Evolutionary conservation across 2,797 vertebrate species (phyloP).

Genomic region (Dipus sagitta): DNA sequence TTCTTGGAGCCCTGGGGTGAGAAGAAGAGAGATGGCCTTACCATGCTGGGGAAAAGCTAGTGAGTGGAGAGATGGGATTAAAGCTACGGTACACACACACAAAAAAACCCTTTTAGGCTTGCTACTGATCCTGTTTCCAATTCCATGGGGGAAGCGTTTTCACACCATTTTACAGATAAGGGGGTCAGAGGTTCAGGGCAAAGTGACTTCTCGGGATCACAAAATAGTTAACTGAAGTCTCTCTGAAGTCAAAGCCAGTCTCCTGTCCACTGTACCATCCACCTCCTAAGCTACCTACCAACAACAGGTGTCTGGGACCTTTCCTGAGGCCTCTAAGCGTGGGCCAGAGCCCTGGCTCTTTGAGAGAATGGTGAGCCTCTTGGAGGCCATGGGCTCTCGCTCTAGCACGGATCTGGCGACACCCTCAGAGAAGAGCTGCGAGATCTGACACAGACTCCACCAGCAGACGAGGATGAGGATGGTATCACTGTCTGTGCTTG

Average conservation of each 20-base stretch:
- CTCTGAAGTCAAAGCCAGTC: not conserved
- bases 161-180: not conserved
- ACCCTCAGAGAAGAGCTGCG: not conserved
- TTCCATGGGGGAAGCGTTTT: not conserved
- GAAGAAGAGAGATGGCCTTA: not conserved
- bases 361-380: not conserved
- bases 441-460: not conserved
- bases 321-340: not conserved
- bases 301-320: not conserved
- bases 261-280: not conserved
- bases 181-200: not conserved
- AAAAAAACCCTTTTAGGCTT: not conserved
- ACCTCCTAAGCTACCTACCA: not conserved
- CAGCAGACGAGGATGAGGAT: not conserved
- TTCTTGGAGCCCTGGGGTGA: not conserved
- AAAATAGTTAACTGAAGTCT: not conserved
- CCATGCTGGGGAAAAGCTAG: not conserved
- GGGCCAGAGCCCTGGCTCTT: not conserved
- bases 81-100: too few relatives aligned
- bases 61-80: not conserved
- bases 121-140: not conserved
- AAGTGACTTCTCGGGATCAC: not conserved
- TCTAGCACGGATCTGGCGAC: too few relatives aligned
- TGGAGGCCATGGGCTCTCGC: not conserved
- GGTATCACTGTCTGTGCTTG: not conserved